Base-by-base conservation (phyloP, 1,140 invertebrate species). In the Diachasmimorpha longicaudata region DNA sequence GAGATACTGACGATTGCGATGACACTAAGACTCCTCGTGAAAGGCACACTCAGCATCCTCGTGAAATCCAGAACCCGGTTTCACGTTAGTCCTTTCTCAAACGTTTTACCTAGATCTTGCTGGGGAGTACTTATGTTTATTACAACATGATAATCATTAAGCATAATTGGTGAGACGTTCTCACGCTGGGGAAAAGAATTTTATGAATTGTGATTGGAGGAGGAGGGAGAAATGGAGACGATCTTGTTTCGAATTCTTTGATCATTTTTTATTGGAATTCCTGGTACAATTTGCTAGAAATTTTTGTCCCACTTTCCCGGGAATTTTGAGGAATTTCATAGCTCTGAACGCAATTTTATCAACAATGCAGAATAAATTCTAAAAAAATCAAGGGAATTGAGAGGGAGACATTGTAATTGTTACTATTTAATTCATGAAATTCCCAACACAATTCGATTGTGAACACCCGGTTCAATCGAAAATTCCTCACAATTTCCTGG, bases 31-130 rank as follows among this genome's bases (percentile, higher is more conserved):
- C 58, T 19, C 48, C 21, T 75, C 58, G 73, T 75, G 73, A 75
- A 75, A 75, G 73, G 73, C 73, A 25, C n/a, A 55, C 10, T 23
- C 73, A 75, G 73, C 67, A 75, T 75, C 73, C 73, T 75, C 73
- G 44, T 69, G 66, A 75, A 75, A 75, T 75, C 73, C 73, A 75
- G 73, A 63, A 69, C 44, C 67, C 44, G 44, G 58, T 75, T 69
- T 75, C 66, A 42, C 63, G 19, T 25, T 63, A 70, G 73, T 75
- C 66, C 73, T 75, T 74, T 74, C 44, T 52, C 58, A 68, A 37
- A 36, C 19, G 36, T 21, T 74, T 67, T 74, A 74, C 72, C 72
- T 68, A 74, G 55, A 67, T 74, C 55, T 71, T 44, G 21, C 16
- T 31, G 14, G 46, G 23, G 11, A 36, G 48, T 19, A 52, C 9